Conservation (phyloP, 1,140 invertebrate species). For the Myzus persicae region DNA sequence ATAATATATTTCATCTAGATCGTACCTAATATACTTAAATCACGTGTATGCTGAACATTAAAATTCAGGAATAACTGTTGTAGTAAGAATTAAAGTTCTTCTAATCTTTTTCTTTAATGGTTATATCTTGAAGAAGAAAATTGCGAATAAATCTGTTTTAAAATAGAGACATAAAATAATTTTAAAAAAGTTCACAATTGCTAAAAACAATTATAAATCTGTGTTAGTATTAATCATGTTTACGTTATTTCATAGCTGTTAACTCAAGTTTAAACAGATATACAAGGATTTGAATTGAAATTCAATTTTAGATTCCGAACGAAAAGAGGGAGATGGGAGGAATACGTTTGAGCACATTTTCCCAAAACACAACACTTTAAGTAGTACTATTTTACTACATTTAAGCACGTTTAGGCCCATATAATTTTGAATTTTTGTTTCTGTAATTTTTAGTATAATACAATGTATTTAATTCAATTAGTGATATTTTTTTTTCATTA, state of each 20-base stretch:
- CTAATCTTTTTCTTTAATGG: neutral
- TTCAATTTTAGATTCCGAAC: neutral
- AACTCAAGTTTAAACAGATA: neutral
- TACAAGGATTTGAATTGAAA: neutral
- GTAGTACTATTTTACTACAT: too few species aligned
- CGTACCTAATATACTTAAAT: neutral
- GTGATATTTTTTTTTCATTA: too few species aligned
- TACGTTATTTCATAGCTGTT: neutral
- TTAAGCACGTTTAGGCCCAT: too few species aligned
- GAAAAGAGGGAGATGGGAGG: neutral
- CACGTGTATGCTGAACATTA: neutral
- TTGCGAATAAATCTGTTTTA: neutral
- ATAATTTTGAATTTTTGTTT: too few species aligned
- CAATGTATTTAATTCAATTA: too few species aligned
- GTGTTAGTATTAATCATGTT: neutral
- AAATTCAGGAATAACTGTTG: neutral
- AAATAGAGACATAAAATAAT: neutral
- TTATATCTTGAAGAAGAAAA: neutral
- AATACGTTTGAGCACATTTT: too few species aligned
- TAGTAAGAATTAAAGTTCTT: neutral
- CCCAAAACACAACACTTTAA: too few species aligned
- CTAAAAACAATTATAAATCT: neutral
- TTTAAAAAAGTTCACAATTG: too few species aligned
- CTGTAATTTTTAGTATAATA: too few species aligned
- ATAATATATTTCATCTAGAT: slow-evolving; percentile 14